These are phyloP conservation scores for Chelonus formosanus DNA, from an alignment of 2,888 invertebrate genomes.

Conservation along the genomic window DNA sequence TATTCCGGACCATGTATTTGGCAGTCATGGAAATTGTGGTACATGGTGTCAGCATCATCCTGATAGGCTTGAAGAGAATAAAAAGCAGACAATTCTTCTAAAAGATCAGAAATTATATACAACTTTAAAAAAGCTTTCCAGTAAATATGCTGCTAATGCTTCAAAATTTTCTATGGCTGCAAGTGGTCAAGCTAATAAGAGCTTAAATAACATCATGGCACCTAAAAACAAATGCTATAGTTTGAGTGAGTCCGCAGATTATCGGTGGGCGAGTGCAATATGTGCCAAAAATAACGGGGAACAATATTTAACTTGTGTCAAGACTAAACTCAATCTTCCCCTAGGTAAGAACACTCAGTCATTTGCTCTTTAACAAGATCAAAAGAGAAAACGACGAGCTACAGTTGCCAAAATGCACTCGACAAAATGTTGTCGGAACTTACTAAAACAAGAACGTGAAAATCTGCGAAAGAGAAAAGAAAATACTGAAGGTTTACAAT, in stretches of 20 bases:
- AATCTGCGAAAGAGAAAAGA: not conserved
- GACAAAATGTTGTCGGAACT: too few species aligned
- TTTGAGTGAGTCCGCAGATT: too few species aligned
- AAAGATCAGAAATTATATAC: conserved; percentile 29
- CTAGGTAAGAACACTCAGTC: too few species aligned
- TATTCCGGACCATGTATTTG: conserved; percentile 10
- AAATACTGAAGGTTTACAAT: conserved; percentile 23
- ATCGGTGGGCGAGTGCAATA: too few species aligned
- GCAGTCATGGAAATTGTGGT: not conserved
- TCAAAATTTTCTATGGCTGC: not conserved
- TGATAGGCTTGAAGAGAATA: not conserved
- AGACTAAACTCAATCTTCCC: too few species aligned
- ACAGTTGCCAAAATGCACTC: too few species aligned
- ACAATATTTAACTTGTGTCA: too few species aligned
- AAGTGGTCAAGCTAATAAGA: not conserved
- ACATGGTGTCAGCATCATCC: not conserved
- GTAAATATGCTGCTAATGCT: conserved; percentile 18
- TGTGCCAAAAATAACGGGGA: too few species aligned
- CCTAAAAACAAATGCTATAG: not conserved
- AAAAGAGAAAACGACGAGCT: not conserved
- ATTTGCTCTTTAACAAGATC: not conserved
- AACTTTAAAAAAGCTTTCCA: conserved; percentile 28
- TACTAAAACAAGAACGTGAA: too few species aligned
- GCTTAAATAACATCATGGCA: not conserved
- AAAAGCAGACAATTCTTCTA: conserved; percentile 21